These are phyloP conservation scores for Schlechtendalia chinensis DNA, from an alignment of 1,140 invertebrate species.

Conservation along the genomic window DNA sequence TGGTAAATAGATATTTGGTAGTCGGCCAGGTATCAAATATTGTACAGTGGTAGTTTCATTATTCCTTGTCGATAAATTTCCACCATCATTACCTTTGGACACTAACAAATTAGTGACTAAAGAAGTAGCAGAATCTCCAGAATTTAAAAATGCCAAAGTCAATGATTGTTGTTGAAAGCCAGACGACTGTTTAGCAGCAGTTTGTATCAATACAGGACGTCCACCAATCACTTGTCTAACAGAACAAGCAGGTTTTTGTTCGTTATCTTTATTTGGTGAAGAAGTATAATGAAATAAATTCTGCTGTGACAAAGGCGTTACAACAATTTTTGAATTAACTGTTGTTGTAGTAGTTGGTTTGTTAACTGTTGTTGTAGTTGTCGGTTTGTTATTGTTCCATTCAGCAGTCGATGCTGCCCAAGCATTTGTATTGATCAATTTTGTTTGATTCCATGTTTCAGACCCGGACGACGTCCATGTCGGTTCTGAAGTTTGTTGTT, in stretches of 20 bases:
- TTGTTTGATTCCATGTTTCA: slow-evolving; percentile 46
- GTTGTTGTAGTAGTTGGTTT: slow-evolving; percentile 42
- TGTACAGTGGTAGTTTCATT: slow-evolving; percentile 37
- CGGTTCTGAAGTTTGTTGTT: slow-evolving; percentile 30
- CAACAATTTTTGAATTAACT: slow-evolving; percentile 44
- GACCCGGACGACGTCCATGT: slow-evolving; percentile 33
- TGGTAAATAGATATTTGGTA: slow-evolving; percentile 37
- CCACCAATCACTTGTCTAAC: slow-evolving; percentile 36
- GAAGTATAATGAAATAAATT: slow-evolving; percentile 43
- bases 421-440: slow-evolving; percentile 41
- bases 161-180: slow-evolving; percentile 39
- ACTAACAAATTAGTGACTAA: slow-evolving; percentile 45
- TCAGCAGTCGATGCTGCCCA: slow-evolving; percentile 47
- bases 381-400: slow-evolving; percentile 44
- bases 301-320: slow-evolving; percentile 38
- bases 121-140: slow-evolving; percentile 41
- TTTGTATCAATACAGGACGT: slow-evolving; percentile 37
- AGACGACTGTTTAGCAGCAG: slow-evolving; percentile 21
- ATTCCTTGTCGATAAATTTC: slow-evolving; percentile 8
- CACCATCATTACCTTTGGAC: slow-evolving; percentile 17
- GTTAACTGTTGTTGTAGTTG: slow-evolving; percentile 24
- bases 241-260: slow-evolving; percentile 39
- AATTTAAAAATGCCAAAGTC: slow-evolving; percentile 47
- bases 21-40: slow-evolving; percentile 40
- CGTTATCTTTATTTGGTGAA: slow-evolving; percentile 34